Percentiles rank a stretch among this genome's conserved stretches.
phyloP scores from a whole-genome alignment of 2,888 invertebrate species.

The Macrophya alboannulata region DNA sequence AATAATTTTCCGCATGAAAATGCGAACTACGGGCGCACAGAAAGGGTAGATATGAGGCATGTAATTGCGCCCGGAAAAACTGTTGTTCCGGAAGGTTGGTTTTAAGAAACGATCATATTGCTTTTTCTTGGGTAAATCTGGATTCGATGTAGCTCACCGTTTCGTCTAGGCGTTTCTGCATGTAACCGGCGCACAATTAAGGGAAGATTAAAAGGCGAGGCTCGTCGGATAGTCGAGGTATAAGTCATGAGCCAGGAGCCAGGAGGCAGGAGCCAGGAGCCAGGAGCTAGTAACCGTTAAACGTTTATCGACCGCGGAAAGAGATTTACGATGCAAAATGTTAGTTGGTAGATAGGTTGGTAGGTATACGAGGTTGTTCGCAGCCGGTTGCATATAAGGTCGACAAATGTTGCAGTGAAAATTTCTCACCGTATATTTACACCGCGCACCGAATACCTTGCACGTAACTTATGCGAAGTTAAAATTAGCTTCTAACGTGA shows the following conservation, averaged over 20 bases:
- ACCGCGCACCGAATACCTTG: background rate
- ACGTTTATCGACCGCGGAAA: constrained; percentile 40
- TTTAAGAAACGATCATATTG: background rate
- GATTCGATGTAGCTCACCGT: background rate
- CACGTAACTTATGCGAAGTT: constrained; percentile 8
- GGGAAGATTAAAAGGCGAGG: constrained; percentile 45
- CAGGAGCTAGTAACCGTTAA: constrained; percentile 46
- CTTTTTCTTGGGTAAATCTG: constrained; percentile 22
- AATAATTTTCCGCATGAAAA: background rate
- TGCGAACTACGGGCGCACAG: background rate
- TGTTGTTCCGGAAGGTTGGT: constrained; percentile 4
- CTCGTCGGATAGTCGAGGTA: constrained; percentile 25
- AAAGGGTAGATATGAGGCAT: background rate
- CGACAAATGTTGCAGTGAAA: constrained; percentile 42
- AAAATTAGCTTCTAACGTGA: constrained; percentile 1
- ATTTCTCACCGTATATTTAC: constrained; percentile 37
- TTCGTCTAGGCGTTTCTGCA: constrained; percentile 3
- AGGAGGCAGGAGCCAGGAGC: background rate
- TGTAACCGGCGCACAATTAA: constrained; percentile 26
- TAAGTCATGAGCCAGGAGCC: constrained; percentile 21
- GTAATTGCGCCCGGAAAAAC: background rate
- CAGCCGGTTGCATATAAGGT: background rate
- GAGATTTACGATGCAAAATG: constrained; percentile 49
- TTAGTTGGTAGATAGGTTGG: background rate
- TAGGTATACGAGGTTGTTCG: background rate